Evolutionary conservation across 2,888 invertebrate genomes (phyloP).

Genomic region (Chrysolina haemoptera): DNA sequence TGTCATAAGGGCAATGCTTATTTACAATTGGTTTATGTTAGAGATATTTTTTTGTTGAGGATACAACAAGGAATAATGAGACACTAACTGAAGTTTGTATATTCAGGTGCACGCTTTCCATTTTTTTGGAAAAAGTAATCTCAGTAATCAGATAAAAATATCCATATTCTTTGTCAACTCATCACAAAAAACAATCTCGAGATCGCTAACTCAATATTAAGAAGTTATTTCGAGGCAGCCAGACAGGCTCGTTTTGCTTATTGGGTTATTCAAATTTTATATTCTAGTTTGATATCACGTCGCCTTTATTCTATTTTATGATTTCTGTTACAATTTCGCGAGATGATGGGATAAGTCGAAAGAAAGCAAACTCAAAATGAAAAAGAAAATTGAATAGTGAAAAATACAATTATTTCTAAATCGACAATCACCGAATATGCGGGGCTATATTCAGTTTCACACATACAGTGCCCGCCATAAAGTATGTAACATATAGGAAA

Average conservation of each 20-base stretch:
- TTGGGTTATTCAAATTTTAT: constrained; percentile 61
- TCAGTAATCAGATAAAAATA: constrained; percentile 42
- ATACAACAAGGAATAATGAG: too few relatives aligned
- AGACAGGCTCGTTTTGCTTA: constrained; percentile 52
- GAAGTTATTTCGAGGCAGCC: constrained; percentile 59
- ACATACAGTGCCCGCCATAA: too few relatives aligned
- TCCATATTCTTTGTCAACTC: constrained; percentile 48
- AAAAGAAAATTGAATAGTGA: constrained; percentile 9
- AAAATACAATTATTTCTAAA: neutral
- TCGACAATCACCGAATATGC: neutral
- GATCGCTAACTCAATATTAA: constrained; percentile 60
- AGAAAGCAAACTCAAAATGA: neutral
- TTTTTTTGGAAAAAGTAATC: constrained; percentile 32
- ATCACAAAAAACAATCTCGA: constrained; percentile 60
- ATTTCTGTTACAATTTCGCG: constrained; percentile 40
- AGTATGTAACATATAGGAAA: too few relatives aligned
- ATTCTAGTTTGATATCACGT: constrained; percentile 52
- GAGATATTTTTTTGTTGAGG: too few relatives aligned
- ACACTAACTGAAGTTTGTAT: neutral
- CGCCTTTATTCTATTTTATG: constrained; percentile 50
- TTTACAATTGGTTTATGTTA: too few relatives aligned
- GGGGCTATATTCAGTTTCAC: neutral
- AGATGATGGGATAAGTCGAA: constrained; percentile 26
- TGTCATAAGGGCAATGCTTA: too few relatives aligned
- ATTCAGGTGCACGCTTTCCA: neutral